Evolutionary conservation across 35 echinoderm and acorn worm species (phyloP).

Genomic region (Apostichopus japonicus): DNA sequence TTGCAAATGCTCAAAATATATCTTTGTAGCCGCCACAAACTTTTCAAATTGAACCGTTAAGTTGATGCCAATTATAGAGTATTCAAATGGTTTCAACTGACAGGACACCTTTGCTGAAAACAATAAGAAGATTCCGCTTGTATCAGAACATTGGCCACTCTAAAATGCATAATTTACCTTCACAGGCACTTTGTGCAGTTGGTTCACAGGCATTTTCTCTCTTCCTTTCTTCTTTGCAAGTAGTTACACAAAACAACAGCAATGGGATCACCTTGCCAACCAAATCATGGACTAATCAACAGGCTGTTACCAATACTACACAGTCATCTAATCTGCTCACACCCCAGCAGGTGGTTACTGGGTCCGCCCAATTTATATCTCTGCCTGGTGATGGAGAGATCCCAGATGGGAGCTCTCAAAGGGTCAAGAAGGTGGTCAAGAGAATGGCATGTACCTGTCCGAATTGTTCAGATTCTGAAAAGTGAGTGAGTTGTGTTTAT

Average conservation of each 20-base stretch:
- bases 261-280: neutral
- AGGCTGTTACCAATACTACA: neutral
- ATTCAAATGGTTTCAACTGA: too few species aligned
- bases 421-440: conserved; percentile 54
- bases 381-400: neutral
- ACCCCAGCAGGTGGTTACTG: conserved; percentile 26
- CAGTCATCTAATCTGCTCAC: neutral
- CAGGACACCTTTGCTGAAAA: too few species aligned
- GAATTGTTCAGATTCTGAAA: conserved; percentile 90
- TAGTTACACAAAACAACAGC: conserved; percentile 22
- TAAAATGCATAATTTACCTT: too few species aligned
- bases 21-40: too few species aligned
- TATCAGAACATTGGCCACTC: too few species aligned
- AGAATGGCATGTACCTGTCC: conserved; percentile 91
- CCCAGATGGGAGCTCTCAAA: neutral
- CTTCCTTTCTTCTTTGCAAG: neutral
- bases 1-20: too few species aligned
- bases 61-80: too few species aligned
- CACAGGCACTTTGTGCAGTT: too few species aligned
- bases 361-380: neutral
- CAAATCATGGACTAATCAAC: conserved; percentile 30
- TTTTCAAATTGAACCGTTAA: too few species aligned
- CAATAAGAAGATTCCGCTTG: too few species aligned
- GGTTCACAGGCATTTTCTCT: too few species aligned
- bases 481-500: conserved; percentile 54